Conservation (phyloP, 1,140 invertebrate species). For the Cyphomyrmex costatus region DNA sequence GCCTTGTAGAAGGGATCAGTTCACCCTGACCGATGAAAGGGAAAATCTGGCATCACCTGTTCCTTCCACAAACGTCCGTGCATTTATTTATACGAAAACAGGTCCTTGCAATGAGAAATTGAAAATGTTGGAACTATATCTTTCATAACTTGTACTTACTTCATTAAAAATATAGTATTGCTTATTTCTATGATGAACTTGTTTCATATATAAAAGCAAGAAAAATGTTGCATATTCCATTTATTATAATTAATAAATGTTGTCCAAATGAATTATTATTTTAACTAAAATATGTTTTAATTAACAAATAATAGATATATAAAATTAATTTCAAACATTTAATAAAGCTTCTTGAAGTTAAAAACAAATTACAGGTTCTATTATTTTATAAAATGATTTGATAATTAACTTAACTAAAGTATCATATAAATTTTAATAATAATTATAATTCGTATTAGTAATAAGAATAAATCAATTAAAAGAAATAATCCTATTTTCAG, state of each 20-base stretch:
- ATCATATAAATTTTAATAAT: too few relatives aligned
- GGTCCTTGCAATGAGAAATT: conserved; percentile 15
- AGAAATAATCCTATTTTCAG: too few relatives aligned
- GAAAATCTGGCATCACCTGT: conserved; percentile 71
- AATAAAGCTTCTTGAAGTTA: too few relatives aligned
- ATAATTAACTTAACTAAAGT: too few relatives aligned
- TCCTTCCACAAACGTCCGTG: conserved; percentile 23
- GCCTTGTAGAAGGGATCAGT: conserved; percentile 66
- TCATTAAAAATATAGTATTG: not conserved
- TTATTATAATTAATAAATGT: not conserved
- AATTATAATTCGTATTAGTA: too few relatives aligned
- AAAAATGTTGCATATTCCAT: not conserved
- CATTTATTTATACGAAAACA: conserved; percentile 59
- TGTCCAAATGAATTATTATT: not conserved
- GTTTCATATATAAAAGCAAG: not conserved
- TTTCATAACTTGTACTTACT: conserved; percentile 19
- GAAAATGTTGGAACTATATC: not conserved
- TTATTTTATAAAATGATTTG: too few relatives aligned
- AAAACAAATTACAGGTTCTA: too few relatives aligned
- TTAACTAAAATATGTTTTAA: too few relatives aligned
- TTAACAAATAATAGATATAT: too few relatives aligned
- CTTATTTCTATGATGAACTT: not conserved
- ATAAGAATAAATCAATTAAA: too few relatives aligned
- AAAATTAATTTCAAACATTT: too few relatives aligned
- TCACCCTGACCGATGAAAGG: conserved; percentile 61